Evolutionary conservation across 2,888 invertebrate species (phyloP).

Genomic region (Pollenia griseotomentosa): DNA sequence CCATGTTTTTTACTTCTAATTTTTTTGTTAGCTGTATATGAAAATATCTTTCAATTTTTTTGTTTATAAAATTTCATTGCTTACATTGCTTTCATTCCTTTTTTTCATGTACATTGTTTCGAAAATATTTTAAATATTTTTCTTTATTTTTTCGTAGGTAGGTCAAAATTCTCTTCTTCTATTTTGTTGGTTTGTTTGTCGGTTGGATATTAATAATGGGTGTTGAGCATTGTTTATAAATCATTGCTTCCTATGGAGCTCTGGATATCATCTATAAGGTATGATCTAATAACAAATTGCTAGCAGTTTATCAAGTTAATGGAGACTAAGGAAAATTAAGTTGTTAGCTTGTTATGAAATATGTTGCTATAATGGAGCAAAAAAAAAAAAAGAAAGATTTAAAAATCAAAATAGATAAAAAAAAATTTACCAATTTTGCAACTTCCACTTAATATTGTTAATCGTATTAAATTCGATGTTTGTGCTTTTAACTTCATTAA

Average conservation of each 20-base stretch:
- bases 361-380: neutral
- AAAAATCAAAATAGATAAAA: constrained; percentile 22
- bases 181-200: neutral
- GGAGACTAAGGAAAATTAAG: constrained; percentile 50
- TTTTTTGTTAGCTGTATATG: neutral
- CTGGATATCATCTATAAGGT: constrained; percentile 24
- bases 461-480: neutral
- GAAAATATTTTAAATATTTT: constrained; percentile 37
- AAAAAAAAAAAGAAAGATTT: neutral
- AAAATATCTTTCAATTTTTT: constrained; percentile 7
- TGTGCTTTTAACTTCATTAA: neutral
- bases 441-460: constrained; percentile 25
- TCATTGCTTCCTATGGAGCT: constrained; percentile 10
- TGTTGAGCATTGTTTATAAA: constrained; percentile 59
- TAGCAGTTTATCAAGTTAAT: constrained; percentile 65
- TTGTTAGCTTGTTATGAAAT: constrained; percentile 46
- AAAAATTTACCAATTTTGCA: constrained; percentile 3
- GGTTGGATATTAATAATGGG: constrained; percentile 48
- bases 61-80: neutral
- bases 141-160: constrained; percentile 1
- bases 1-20: neutral
- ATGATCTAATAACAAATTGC: constrained; percentile 64
- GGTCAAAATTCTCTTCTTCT: neutral
- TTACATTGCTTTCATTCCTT: neutral
- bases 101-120: constrained; percentile 21